These are phyloP conservation scores for Australoheros facetus DNA, from an alignment of 2,797 vertebrate species.

Conservation along the genomic window DNA sequence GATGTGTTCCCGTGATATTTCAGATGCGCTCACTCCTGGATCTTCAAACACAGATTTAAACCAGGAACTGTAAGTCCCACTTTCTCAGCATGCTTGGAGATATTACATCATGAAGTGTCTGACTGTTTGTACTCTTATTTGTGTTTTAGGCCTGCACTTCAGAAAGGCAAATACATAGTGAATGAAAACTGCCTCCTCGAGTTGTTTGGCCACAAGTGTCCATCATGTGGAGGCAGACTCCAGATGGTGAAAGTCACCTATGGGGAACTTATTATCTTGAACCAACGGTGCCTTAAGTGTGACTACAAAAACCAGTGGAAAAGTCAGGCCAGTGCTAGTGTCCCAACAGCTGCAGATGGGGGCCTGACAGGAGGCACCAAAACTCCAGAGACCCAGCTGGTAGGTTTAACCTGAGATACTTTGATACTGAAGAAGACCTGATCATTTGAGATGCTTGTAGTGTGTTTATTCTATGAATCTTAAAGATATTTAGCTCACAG, in stretches of 20 bases:
- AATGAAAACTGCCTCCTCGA: conserved; percentile 51
- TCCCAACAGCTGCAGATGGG: conserved; percentile 12
- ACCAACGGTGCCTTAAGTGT: conserved; percentile 40
- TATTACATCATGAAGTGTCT: background rate
- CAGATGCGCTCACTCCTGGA: background rate
- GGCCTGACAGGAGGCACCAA: background rate
- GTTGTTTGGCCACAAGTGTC: conserved; percentile 46
- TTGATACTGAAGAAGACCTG: background rate
- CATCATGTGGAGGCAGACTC: conserved; percentile 35
- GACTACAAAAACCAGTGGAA: conserved; percentile 39
- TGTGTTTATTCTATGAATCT: background rate
- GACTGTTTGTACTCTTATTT: background rate
- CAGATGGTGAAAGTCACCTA: conserved; percentile 36
- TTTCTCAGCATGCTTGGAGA: background rate
- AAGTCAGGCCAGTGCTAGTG: conserved; percentile 13
- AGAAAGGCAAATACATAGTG: conserved; percentile 37
- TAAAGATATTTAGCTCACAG: background rate
- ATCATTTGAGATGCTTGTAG: background rate
- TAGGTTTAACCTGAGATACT: background rate
- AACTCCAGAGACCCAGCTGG: conserved; percentile 23
- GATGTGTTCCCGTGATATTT: background rate
- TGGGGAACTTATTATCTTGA: conserved; percentile 23
- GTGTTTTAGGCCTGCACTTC: conserved; percentile 9
- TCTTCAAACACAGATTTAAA: background rate
- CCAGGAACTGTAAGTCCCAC: conserved; percentile 35